phyloP scores from a whole-genome alignment of 2,113 vertebrate species.

The Tympanuchus pallidicinctus region DNA sequence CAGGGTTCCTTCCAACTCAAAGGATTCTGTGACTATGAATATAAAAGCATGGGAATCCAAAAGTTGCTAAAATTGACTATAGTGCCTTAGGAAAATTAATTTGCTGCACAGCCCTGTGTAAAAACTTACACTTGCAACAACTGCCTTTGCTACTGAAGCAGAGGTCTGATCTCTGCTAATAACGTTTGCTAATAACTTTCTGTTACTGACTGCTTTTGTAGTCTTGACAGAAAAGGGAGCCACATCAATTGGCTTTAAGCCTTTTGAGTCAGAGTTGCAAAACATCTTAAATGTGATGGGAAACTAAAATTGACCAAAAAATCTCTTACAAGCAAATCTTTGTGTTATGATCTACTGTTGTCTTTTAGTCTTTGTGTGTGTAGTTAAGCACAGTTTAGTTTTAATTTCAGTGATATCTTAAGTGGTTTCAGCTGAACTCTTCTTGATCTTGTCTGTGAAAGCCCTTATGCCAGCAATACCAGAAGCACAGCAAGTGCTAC shows the following conservation, averaged over 20 bases:
- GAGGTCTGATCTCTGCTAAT: slow-evolving; percentile 5
- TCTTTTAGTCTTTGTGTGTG: too few relatives aligned
- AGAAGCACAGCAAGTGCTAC: neutral
- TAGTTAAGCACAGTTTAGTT: neutral
- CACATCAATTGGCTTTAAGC: too few relatives aligned
- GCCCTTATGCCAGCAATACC: neutral
- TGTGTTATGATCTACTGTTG: too few relatives aligned
- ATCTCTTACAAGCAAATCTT: too few relatives aligned
- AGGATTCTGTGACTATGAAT: too few relatives aligned
- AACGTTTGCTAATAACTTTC: slow-evolving; percentile 12
- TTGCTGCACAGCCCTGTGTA: slow-evolving; percentile 4
- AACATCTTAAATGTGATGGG: too few relatives aligned
- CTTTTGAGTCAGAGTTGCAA: too few relatives aligned
- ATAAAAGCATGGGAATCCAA: too few relatives aligned
- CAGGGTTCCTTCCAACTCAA: too few relatives aligned
- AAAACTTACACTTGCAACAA: neutral
- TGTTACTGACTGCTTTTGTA: too few relatives aligned
- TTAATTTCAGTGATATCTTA: neutral
- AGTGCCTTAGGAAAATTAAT: slow-evolving; percentile 41
- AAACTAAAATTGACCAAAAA: too few relatives aligned
- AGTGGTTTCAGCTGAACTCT: neutral
- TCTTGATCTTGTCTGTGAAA: neutral
- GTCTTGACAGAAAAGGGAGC: neutral
- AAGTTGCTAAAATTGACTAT: neutral
- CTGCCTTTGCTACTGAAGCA: neutral